Base-by-base conservation (phyloP, 2,797 vertebrate genomes). In the Paguma larvata region DNA sequence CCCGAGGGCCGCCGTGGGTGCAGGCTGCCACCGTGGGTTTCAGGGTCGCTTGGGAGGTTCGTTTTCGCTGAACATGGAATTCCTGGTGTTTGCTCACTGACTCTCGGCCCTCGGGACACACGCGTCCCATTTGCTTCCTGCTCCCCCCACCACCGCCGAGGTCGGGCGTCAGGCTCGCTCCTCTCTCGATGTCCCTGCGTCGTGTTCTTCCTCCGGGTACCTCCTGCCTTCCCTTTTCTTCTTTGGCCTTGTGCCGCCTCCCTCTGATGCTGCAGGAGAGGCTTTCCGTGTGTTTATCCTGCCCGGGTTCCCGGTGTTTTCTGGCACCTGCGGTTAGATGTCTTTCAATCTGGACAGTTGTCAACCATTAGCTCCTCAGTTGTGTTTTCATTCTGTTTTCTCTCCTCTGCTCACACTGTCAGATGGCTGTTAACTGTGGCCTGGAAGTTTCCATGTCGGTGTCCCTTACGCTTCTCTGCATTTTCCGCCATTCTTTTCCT, bases 1-100 rank as follows among this genome's bases (percentile, higher is more conserved):
- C 86, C 3, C 0, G 15, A 23, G 53, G 82, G 46, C 73, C 16
- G 0, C 25, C 14, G 11, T 2, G 12, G 23, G 3, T 34, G 34
- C 85, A 72, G 70, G n/a, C 51, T 62, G 6, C 38, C 38, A 38
- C 38, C 38, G 38, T 3, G 38, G 38, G 38, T 38, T 38, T 38
- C 38, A 0, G 11, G 15, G 7, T 85, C 34, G 7, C 25, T 34
- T 70, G 14, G 62, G 32, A 56, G 16, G 75, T 73, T 59, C 73
- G 1, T 21, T 89, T 75, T 59, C 91, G 30, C n/a, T 41, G 38
- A 67, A 10, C 41, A 7, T 5, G 32, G 56, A 73, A 34, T 44
- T 67, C 85, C 67, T 44, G 11, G 21, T 67, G 65, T 53, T 63
- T 67, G 23, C 27, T 53, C 75, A 15, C 12, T 75, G 46, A 46